A percentile compares a stretch with the other conserved stretches of the same genome.
Evolutionary conservation across 2,888 invertebrate species (phyloP).

Genomic region (Galerucella nymphaeae): DNA sequence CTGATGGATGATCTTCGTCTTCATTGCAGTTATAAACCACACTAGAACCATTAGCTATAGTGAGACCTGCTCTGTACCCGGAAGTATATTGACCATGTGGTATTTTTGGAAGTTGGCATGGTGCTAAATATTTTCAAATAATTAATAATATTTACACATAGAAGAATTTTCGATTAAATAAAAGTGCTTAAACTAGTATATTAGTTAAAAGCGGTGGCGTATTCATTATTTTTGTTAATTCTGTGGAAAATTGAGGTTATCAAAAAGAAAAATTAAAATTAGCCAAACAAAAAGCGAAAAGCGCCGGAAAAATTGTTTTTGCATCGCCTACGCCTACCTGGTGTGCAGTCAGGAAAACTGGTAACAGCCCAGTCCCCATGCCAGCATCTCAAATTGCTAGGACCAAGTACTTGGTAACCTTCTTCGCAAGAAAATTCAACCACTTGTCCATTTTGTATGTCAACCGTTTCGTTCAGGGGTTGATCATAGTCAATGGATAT

Average conservation of each 20-base stretch:
- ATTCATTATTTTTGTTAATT: no score
- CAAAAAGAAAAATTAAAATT: no score
- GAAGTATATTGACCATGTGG: conserved; percentile 78
- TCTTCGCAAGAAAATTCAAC: conserved; percentile 81
- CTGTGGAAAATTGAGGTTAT: no score
- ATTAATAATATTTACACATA: no score
- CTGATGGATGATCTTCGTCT: conserved; percentile 65
- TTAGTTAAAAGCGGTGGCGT: no score
- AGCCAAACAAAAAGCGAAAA: background rate
- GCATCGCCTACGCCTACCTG: conserved; percentile 66
- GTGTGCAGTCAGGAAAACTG: conserved; percentile 80
- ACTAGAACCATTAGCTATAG: conserved; percentile 83
- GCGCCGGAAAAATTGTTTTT: background rate
- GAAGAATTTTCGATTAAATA: no score
- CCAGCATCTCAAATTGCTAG: conserved; percentile 80
- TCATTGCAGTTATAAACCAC: conserved; percentile 79
- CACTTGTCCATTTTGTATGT: conserved; percentile 76
- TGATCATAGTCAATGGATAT: conserved; percentile 65
- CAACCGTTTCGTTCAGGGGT: conserved; percentile 70
- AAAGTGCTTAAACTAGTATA: no score
- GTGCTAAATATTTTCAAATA: conserved; percentile 64
- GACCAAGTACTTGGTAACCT: conserved; percentile 78
- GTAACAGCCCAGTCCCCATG: conserved; percentile 86
- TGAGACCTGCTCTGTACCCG: conserved; percentile 82
- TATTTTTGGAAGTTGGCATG: conserved; percentile 76